A percentile compares a stretch with the other conserved stretches of the same genome.
Conservation (phyloP, 2,113 vertebrate species). For the Dromaius novaehollandiae region DNA sequence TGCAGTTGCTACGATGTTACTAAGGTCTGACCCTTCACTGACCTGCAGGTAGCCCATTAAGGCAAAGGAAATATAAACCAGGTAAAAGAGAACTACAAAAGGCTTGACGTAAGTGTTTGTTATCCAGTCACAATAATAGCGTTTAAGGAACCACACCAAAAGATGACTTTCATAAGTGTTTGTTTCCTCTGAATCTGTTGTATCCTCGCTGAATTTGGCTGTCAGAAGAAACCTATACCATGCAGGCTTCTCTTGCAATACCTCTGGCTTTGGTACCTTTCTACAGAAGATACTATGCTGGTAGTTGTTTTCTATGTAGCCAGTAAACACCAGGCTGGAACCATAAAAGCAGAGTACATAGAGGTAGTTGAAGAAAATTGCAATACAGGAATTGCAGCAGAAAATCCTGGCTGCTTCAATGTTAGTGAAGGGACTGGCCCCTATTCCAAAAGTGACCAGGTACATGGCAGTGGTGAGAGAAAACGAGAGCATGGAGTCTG, state of each 20-base stretch:
- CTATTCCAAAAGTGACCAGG: conserved; percentile 96
- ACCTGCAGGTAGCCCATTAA: conserved; percentile 99
- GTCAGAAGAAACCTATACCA: conserved; percentile 98
- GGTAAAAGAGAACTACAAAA: conserved; percentile 98
- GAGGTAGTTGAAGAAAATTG: conserved; percentile 95
- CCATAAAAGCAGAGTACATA: conserved; percentile 98
- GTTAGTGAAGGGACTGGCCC: conserved; percentile 98
- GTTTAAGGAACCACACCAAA: conserved; percentile 95
- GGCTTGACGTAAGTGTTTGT: conserved; percentile 99
- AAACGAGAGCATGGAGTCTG: conserved; percentile 96
- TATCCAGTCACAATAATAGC: conserved; percentile 99
- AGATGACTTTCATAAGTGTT: conserved; percentile 94
- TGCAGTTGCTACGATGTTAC: conserved; percentile 94
- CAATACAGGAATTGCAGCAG: conserved; percentile 94
- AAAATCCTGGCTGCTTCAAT: conserved; percentile 98
- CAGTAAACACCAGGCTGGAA: conserved; percentile 97
- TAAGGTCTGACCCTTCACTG: conserved; percentile 96
- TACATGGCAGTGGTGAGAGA: conserved; percentile 97
- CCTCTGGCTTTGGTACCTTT: conserved; percentile 93
- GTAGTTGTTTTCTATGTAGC: conserved; percentile 98
- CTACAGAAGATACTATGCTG: conserved; percentile 98
- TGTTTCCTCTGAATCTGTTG: conserved; percentile 79
- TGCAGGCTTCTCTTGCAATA: conserved; percentile 91
- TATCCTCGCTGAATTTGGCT: conserved; percentile 93
- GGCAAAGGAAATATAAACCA: conserved; percentile 99